phyloP scores from a whole-genome alignment of 2,113 vertebrate species.

The Rhinolophus sinicus region DNA sequence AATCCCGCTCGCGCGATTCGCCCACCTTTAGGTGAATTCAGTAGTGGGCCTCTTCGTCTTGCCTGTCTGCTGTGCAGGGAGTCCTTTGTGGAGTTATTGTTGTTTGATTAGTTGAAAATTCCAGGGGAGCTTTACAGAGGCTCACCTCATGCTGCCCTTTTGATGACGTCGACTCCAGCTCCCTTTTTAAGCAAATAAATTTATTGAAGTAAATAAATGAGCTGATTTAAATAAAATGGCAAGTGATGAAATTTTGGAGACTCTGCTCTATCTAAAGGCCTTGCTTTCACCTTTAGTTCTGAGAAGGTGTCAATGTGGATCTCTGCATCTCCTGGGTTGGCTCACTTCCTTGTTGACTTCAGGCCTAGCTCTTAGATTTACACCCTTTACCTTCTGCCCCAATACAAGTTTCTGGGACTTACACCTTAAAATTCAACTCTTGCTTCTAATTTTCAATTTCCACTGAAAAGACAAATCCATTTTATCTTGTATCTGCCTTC shows the following conservation, averaged over 20 bases:
- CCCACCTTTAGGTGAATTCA: too few relatives aligned
- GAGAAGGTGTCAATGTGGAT: not conserved
- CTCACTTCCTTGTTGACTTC: not conserved
- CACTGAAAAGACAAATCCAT: slow-evolving; percentile 3
- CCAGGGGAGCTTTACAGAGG: too few relatives aligned
- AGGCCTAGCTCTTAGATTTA: not conserved
- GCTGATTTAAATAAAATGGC: not conserved
- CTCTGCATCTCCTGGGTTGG: not conserved
- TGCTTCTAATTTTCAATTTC: slow-evolving; percentile 13
- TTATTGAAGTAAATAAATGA: slow-evolving; percentile 36
- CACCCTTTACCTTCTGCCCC: not conserved
- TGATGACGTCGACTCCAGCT: too few relatives aligned
- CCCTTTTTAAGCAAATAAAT: not conserved
- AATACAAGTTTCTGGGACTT: not conserved
- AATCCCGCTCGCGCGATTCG: too few relatives aligned
- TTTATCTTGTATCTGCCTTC: not conserved
- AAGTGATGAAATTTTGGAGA: slow-evolving; percentile 5
- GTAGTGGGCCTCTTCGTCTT: too few relatives aligned
- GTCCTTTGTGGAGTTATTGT: too few relatives aligned
- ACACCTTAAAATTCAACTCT: not conserved
- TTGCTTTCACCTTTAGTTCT: not conserved
- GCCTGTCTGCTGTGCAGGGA: too few relatives aligned
- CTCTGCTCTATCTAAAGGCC: not conserved
- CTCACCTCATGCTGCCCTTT: too few relatives aligned
- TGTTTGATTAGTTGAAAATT: too few relatives aligned